These are phyloP conservation scores for Chrysochloris asiatica DNA, from an alignment of 2,113 vertebrate genomes.

Conservation along the genomic window DNA sequence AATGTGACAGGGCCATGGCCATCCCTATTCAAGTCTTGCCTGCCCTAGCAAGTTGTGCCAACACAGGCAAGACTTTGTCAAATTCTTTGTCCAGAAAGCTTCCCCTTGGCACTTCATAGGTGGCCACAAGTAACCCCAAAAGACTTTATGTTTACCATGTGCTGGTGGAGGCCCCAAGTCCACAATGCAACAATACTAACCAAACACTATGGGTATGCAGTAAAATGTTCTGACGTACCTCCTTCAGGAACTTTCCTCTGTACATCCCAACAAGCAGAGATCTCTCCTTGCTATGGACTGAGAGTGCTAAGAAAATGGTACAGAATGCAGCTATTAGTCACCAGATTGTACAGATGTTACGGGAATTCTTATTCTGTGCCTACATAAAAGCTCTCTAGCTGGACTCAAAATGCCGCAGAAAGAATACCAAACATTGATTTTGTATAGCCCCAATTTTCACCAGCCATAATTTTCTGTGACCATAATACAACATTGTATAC, in stretches of 20 bases:
- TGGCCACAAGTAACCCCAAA: slow-evolving; percentile 7
- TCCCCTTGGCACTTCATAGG: not conserved
- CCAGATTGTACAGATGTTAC: not conserved
- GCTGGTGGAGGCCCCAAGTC: not conserved
- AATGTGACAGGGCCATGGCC: not conserved
- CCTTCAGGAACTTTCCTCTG: slow-evolving; percentile 1
- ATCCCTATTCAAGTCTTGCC: not conserved
- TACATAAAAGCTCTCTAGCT: slow-evolving; percentile 26
- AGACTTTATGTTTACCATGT: slow-evolving; percentile 10
- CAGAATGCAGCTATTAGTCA: not conserved
- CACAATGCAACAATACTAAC: not conserved
- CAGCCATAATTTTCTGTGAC: slow-evolving; percentile 37
- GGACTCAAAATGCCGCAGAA: not conserved
- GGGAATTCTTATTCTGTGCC: slow-evolving; percentile 14
- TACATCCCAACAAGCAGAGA: not conserved
- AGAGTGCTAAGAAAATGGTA: not conserved
- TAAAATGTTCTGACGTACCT: not conserved
- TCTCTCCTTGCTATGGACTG: slow-evolving; percentile 1
- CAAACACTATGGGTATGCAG: not conserved
- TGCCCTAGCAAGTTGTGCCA: slow-evolving; percentile 31
- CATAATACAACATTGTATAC: slow-evolving; percentile 4
- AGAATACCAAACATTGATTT: not conserved
- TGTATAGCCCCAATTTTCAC: not conserved
- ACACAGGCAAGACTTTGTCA: not conserved
- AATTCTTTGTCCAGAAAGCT: slow-evolving; percentile 42